These are phyloP conservation scores for Lysiphlebus fabarum DNA, from an alignment of 1,140 invertebrate species.

Conservation along the genomic window DNA sequence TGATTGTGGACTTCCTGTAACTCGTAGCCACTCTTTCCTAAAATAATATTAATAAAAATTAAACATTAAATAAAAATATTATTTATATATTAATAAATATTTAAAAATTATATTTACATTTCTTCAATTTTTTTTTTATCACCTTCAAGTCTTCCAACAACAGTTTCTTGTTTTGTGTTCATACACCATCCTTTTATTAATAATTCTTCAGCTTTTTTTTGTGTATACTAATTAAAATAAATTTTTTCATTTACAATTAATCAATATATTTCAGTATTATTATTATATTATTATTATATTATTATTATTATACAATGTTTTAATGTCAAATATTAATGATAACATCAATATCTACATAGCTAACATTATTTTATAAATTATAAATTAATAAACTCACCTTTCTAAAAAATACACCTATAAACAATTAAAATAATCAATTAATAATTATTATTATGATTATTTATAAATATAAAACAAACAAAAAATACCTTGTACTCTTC, in stretches of 20 bases:
- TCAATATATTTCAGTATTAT: no score
- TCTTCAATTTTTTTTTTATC: conserved; percentile 59
- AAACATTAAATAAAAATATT: no score
- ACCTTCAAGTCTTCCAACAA: conserved; percentile 70
- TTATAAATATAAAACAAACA: no score
- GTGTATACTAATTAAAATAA: conserved; percentile 59
- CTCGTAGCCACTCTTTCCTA: conserved; percentile 69
- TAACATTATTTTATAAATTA: no score
- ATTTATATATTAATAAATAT: no score
- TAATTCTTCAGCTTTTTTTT: conserved; percentile 64
- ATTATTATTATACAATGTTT: background rate
- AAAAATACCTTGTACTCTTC: conserved; percentile 59
- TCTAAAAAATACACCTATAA: conserved; percentile 62
- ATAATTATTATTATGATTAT: no score
- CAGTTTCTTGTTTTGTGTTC: conserved; percentile 71
- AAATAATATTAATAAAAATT: conserved; percentile 34
- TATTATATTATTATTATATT: no score
- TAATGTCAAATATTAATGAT: background rate
- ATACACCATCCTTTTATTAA: conserved; percentile 72
- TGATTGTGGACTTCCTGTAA: conserved; percentile 66
- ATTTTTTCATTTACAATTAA: background rate
- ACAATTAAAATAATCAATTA: conserved; percentile 13
- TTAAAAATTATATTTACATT: no score
- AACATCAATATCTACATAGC: no score
- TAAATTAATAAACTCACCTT: conserved; percentile 51